Evolutionary conservation across 2,888 invertebrate genomes (phyloP).

Genomic region (Anodontia alba): DNA sequence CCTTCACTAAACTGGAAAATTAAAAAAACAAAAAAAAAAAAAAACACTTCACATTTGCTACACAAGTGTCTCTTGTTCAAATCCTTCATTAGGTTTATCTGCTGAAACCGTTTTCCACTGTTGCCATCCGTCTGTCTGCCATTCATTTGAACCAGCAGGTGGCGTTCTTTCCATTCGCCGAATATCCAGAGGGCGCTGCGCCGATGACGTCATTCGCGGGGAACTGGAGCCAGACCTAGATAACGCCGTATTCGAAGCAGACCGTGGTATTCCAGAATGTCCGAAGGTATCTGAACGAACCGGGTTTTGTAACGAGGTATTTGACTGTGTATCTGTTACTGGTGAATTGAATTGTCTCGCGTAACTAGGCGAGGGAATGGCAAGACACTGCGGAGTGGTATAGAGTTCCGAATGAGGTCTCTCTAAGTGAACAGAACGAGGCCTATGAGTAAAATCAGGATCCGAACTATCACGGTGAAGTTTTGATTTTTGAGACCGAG

Average conservation of each 20-base stretch:
- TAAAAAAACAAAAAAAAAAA: too few relatives aligned
- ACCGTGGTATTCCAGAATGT: slow-evolving; percentile 24
- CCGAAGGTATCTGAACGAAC: slow-evolving; percentile 64
- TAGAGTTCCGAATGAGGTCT: slow-evolving; percentile 74
- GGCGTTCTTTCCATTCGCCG: slow-evolving; percentile 39
- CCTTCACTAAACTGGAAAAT: too few relatives aligned
- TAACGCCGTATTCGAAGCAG: neutral
- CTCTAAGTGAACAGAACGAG: slow-evolving; percentile 66
- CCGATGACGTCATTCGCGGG: slow-evolving; percentile 69
- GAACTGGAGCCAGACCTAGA: slow-evolving; percentile 63
- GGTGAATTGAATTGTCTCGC: slow-evolving; percentile 51
- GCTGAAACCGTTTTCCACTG: slow-evolving; percentile 80
- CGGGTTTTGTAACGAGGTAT: slow-evolving; percentile 64
- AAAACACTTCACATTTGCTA: slow-evolving; percentile 28
- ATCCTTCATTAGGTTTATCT: slow-evolving; percentile 70
- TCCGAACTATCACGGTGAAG: slow-evolving; percentile 67
- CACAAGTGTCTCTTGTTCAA: slow-evolving; percentile 83
- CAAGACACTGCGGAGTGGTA: slow-evolving; percentile 71
- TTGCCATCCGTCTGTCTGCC: slow-evolving; percentile 81
- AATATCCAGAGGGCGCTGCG: slow-evolving; percentile 71
- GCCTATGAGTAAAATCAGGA: slow-evolving; percentile 64
- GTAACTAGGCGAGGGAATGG: slow-evolving; percentile 75
- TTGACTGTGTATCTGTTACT: slow-evolving; percentile 34
- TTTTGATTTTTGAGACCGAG: slow-evolving; percentile 61
- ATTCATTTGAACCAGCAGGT: slow-evolving; percentile 69